Evolutionary conservation across 1,140 invertebrate genomes (phyloP).

Genomic region (Chymomyza costata): DNA sequence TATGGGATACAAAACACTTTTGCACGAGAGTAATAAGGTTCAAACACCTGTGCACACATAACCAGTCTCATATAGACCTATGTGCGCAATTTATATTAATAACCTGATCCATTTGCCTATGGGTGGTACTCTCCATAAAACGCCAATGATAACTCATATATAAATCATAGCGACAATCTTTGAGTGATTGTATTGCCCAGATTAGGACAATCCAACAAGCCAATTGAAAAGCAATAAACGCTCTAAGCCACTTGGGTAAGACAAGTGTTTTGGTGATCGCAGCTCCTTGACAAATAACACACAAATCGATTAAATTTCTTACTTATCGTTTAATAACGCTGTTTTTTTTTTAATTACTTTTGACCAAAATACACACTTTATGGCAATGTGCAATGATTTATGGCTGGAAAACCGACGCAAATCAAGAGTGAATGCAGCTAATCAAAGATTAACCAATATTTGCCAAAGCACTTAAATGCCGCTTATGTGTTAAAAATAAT

Average conservation of each 20-base stretch:
- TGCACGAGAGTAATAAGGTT: too few relatives aligned
- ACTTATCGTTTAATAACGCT: not conserved
- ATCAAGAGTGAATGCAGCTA: too few relatives aligned
- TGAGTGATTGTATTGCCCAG: constrained; percentile 46
- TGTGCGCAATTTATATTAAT: too few relatives aligned
- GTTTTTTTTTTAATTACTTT: too few relatives aligned
- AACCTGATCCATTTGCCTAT: constrained; percentile 28
- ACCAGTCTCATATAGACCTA: too few relatives aligned
- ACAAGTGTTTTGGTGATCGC: constrained; percentile 35
- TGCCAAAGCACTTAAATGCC: too few relatives aligned
- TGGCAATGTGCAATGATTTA: too few relatives aligned
- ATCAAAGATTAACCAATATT: too few relatives aligned
- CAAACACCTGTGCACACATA: too few relatives aligned
- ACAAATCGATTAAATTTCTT: constrained; percentile 1
- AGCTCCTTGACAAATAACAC: constrained; percentile 24
- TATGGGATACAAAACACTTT: too few relatives aligned
- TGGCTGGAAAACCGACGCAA: too few relatives aligned
- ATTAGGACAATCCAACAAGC: constrained; percentile 31
- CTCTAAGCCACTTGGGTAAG: constrained; percentile 21
- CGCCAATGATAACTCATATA: constrained; percentile 35
- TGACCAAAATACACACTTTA: too few relatives aligned
- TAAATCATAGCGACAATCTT: constrained; percentile 37
- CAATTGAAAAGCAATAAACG: constrained; percentile 17
- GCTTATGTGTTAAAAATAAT: not conserved
- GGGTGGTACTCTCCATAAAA: constrained; percentile 12